Evolutionary conservation across 2,113 vertebrate species (phyloP), one percentile per base, ranked within the genome.

Genomic region (Eurystomus gularis): DNA sequence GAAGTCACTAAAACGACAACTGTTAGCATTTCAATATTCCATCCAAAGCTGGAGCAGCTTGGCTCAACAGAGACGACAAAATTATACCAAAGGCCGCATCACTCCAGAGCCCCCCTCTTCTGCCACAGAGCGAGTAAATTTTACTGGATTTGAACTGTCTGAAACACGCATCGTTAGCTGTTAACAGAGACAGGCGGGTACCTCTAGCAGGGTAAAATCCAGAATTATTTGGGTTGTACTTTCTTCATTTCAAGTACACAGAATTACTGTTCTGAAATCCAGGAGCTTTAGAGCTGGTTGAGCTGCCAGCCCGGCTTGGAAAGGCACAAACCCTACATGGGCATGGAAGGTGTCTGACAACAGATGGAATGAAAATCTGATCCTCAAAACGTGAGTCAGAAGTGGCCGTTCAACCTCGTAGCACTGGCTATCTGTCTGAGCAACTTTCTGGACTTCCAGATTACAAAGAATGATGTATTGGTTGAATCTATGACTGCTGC

Each of bases 311-410:
- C n/a, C 76, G 60, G 28, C 64, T 40, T 24, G 33, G 25, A 18
- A 7, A 46, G 10, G 9, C 61, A 23, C 57, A 55, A 49, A 7
- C 23, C 35, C 33, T 9, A 2, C 28, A 5, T 1, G 0, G 6
- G 25, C 31, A 42, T 0, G 3, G 51, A 33, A 17, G 20, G 3
- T 1, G 1, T 1, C 3, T 33, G 57, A 8, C 60, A 35, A 24
- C 0, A 17, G 4, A 54, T 12, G 46, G 40, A 24, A n/a, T 10
- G 69, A 82, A 80, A 44, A 33, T 7, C 26, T 70, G 79, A 13
- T 7, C 10, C 42, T 25, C 19, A 9, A 51, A 80, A 33, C 4
- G 21, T 1, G 2, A 64, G 23, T 25, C 11, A 29, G 69, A 76
- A 68, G 58, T 3, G 3, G 37, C 48, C 14, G 33, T 60, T 40